Percentiles rank a stretch among this genome's conserved stretches.
These are phyloP conservation scores for Bettongia penicillata DNA, from an alignment of 2,113 vertebrate species.

Conservation along the genomic window DNA sequence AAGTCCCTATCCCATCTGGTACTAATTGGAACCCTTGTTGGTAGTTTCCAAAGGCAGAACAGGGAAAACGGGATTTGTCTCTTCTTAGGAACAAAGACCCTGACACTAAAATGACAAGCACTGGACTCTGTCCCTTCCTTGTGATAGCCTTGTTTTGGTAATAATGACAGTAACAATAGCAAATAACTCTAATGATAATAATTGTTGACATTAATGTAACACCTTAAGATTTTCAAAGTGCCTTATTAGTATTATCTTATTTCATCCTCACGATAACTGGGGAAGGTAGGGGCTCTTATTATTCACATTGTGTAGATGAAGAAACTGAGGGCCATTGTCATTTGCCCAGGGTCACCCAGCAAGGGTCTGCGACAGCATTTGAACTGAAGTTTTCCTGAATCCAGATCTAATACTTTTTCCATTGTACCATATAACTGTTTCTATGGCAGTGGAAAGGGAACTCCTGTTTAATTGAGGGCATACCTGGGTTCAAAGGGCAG, in stretches of 20 bases:
- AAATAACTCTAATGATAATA: not conserved
- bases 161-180: not conserved
- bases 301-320: not conserved
- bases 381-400: not conserved
- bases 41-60: slow-evolving; percentile 77
- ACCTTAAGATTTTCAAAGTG: not conserved
- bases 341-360: not conserved
- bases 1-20: slow-evolving; percentile 78
- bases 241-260: not conserved
- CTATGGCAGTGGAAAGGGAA: not conserved
- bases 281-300: not conserved
- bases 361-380: not conserved
- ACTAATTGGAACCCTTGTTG: slow-evolving; percentile 78
- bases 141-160: not conserved
- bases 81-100: slow-evolving; percentile 60
- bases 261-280: not conserved
- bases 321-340: not conserved
- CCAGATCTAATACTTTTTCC: not conserved
- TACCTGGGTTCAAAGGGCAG: not conserved
- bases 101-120: not conserved
- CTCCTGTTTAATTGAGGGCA: not conserved
- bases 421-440: not conserved
- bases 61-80: slow-evolving; percentile 69
- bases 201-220: not conserved
- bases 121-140: not conserved